phyloP scores from a whole-genome alignment of 1,140 invertebrate genomes.

The Ceratosolen fusciceps region DNA sequence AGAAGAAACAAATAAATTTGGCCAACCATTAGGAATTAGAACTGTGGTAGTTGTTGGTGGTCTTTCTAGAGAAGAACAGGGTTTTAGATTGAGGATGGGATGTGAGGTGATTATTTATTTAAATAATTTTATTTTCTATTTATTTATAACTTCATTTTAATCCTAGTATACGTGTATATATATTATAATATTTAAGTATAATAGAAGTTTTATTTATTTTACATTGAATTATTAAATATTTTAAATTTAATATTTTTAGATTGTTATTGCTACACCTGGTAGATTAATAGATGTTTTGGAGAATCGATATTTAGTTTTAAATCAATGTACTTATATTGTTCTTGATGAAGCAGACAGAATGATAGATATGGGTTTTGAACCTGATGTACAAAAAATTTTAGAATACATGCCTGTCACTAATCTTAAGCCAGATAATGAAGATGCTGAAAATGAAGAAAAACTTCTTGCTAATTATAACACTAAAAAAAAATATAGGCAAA shows the following conservation, averaged over 20 bases:
- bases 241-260: constrained; percentile 72
- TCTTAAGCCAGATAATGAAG: constrained; percentile 98
- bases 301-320: constrained; percentile 96
- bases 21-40: constrained; percentile 92
- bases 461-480: constrained; percentile 95
- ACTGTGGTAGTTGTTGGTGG: constrained; percentile 99
- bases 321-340: constrained; percentile 96
- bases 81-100: constrained; percentile 94
- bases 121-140: too few relatives aligned
- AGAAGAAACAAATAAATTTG: constrained; percentile 99
- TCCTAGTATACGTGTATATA: not conserved
- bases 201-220: constrained; percentile 1
- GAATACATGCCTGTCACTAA: constrained; percentile 99
- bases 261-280: constrained; percentile 99
- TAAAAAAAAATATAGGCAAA: constrained; percentile 98
- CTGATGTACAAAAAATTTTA: constrained; percentile 97
- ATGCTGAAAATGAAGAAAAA: constrained; percentile 95
- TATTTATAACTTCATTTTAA: too few relatives aligned
- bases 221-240: constrained; percentile 20
- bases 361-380: constrained; percentile 99
- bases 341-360: constrained; percentile 97
- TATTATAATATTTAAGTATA: not conserved
- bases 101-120: constrained; percentile 82
- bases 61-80: constrained; percentile 97
- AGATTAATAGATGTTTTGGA: constrained; percentile 99